Evolutionary conservation across 2,797 vertebrate species (phyloP).

Genomic region (Tauraco hartlaubi): DNA sequence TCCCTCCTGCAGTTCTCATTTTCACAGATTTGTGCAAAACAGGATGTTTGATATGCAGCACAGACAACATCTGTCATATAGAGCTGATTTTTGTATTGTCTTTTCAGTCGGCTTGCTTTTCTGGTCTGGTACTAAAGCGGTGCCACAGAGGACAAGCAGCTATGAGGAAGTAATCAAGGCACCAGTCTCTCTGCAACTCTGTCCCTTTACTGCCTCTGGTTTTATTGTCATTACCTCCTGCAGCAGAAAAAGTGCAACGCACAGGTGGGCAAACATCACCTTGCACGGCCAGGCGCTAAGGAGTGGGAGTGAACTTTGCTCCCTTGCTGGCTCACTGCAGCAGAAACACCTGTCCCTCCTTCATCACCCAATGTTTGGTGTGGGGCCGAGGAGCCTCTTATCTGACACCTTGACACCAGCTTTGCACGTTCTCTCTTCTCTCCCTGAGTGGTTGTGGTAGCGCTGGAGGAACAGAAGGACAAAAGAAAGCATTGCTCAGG

Average conservation of each 20-base stretch:
- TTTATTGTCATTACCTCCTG: not conserved
- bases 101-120: not conserved
- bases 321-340: not conserved
- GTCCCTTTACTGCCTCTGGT: slow-evolving; percentile 8
- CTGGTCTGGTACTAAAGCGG: not conserved
- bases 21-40: not conserved
- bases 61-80: not conserved
- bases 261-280: not conserved
- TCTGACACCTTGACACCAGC: not conserved
- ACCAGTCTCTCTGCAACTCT: not conserved
- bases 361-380: not conserved
- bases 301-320: slow-evolving; percentile 32
- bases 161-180: slow-evolving; percentile 36
- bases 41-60: not conserved
- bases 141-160: not conserved
- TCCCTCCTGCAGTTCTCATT: not conserved
- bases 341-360: slow-evolving; percentile 6
- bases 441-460: not conserved
- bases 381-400: fast-evolving
- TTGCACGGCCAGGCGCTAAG: fast-evolving
- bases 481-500: not conserved
- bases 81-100: not conserved
- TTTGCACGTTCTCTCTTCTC: not conserved
- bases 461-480: not conserved
- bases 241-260: not conserved